phyloP scores from a whole-genome alignment of 2,888 invertebrate species.

The Aromia moschata region DNA sequence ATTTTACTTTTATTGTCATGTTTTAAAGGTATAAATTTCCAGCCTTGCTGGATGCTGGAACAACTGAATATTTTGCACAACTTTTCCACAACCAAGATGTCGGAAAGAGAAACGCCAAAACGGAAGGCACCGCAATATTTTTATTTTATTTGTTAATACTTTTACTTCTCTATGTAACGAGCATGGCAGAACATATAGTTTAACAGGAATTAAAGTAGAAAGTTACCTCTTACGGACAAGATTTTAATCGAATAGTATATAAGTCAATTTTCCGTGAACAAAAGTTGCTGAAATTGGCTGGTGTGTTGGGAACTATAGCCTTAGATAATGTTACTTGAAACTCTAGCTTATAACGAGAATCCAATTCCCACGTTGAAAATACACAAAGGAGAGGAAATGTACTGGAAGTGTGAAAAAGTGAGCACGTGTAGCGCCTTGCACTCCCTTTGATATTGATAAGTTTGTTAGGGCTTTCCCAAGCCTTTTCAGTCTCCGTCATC shows the following conservation, averaged over 20 bases:
- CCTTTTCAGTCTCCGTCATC: neutral
- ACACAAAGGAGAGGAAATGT: slow-evolving; percentile 28
- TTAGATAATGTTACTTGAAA: slow-evolving; percentile 22
- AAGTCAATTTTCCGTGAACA: slow-evolving; percentile 14
- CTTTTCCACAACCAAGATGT: too few relatives aligned
- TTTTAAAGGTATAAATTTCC: too few relatives aligned
- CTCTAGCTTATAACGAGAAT: slow-evolving; percentile 27
- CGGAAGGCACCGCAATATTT: too few relatives aligned
- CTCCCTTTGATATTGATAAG: slow-evolving; percentile 29
- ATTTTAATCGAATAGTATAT: slow-evolving; percentile 15
- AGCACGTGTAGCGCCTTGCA: slow-evolving; percentile 19
- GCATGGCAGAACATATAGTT: slow-evolving; percentile 4
- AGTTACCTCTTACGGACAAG: neutral
- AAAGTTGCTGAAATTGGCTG: slow-evolving; percentile 22
- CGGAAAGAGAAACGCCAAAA: too few relatives aligned
- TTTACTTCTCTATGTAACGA: too few relatives aligned
- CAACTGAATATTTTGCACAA: too few relatives aligned
- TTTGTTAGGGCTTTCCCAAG: slow-evolving; percentile 10
- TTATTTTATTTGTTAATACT: too few relatives aligned
- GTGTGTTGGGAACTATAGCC: slow-evolving; percentile 23
- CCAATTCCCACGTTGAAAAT: slow-evolving; percentile 26
- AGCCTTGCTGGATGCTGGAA: too few relatives aligned
- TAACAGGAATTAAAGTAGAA: slow-evolving; percentile 16
- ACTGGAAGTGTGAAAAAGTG: slow-evolving; percentile 27
- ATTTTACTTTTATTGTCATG: too few relatives aligned